A percentile compares a stretch with the other conserved stretches of the same genome.
Conservation (phyloP, 2,888 invertebrate species). For the Lordiphosa fenestrarum region DNA sequence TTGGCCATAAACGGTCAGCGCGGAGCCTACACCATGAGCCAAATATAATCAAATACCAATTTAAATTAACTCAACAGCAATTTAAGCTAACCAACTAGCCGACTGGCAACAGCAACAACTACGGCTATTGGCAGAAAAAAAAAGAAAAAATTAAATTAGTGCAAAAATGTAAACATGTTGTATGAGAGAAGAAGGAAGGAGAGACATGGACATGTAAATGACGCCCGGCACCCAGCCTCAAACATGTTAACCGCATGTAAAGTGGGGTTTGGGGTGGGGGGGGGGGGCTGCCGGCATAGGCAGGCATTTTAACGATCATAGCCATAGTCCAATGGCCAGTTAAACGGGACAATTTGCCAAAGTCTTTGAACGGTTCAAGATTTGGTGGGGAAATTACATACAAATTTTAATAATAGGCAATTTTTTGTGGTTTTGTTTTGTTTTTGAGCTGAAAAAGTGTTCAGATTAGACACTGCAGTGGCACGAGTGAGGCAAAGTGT, state of each 20-base stretch:
- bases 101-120: constrained; percentile 26
- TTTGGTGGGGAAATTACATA: too few species aligned
- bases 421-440: too few species aligned
- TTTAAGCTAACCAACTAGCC: constrained; percentile 54
- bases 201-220: constrained; percentile 66
- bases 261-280: constrained; percentile 22
- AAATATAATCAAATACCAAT: constrained; percentile 75
- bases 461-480: too few species aligned
- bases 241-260: constrained; percentile 68
- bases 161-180: constrained; percentile 74
- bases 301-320: constrained; percentile 33
- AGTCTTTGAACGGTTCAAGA: constrained; percentile 18
- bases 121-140: constrained; percentile 45
- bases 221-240: constrained; percentile 70
- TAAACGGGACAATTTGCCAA: constrained; percentile 29
- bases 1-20: constrained; percentile 70
- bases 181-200: constrained; percentile 54
- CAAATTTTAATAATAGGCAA: too few species aligned
- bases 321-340: constrained; percentile 9
- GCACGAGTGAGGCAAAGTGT: too few species aligned
- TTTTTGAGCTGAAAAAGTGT: too few species aligned
- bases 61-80: constrained; percentile 75
- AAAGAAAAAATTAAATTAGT: constrained; percentile 66
- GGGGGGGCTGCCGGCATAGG: constrained; percentile 15
- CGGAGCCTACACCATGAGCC: constrained; percentile 47